Evolutionary conservation across 2,888 invertebrate species (phyloP), one percentile per base, ranked within the genome.

Genomic region (Dolichomitus sp.): DNA sequence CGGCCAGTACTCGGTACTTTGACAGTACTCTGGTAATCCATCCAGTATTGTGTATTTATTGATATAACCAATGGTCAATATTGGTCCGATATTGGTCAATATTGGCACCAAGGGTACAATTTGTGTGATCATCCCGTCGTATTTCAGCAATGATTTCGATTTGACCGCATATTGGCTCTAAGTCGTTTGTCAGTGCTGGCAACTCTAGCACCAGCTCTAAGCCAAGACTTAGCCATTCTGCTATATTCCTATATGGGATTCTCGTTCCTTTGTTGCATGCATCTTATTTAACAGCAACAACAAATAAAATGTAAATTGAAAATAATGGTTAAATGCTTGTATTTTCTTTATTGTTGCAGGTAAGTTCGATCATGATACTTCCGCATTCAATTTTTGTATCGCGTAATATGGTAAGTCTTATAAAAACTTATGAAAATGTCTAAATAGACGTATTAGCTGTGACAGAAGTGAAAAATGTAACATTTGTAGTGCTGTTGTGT

Each of bases 351-450:
- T 14, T 66, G 33, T 59, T 81, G 30, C 74, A 78, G 69, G 73
- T 78, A 82, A 82, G 78, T 78, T 37, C 23, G 45, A 42, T 48
- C 52, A 68, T 33, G 72, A 81, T 69, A 48, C 17, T 45, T 30
- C 45, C 27, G 45, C 45, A 69, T 40, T 42, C 54, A 42, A 52
- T 42, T n/a, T 74, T 77, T 68, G 3, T 27, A 27, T 30, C n/a
- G 63, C 23, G 59, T 68, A 69, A 37, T 19, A 42, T 63, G 81
- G 81, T 78, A 69, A 81, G 77, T 77, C 42, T 48, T 45, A 54
- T n/a, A 40, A 61, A 19, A 1, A 40, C 12, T 19, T 33, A 11
- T 9, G 27, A 19, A 9, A 12, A 11, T 1, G 17, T 48, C 3
- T 4, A 27, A 30, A 57, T 37, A 33, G 50, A 37, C 7, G 37